Evolutionary conservation across 2,113 vertebrate genomes (phyloP), one percentile per base, ranked within the genome.

Genomic region (Gadus chalcogrammus): DNA sequence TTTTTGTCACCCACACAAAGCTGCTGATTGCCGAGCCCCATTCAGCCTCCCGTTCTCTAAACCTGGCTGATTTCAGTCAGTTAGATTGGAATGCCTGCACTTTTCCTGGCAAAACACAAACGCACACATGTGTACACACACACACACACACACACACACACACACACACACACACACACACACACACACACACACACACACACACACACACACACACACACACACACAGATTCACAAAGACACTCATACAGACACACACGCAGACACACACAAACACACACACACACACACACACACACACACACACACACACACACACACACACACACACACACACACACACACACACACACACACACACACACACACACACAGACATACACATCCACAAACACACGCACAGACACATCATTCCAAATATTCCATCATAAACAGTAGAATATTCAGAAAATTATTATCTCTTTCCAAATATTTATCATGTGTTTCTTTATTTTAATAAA

Each of bases 21-120:
- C 74, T 79, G 79, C 76, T 88, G 88, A 89, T 88, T 87, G 75
- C 71, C 1, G 53, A 77, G 65, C 64, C 73, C 74, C 70, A 80
- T 77, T 86, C 75, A 59, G 69, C 56, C 67, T 77, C 65, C 73
- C 16, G 38, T 71, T 84, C 71, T 72, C 71, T 82, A 81, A 84
- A 78, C 76, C 71, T 60, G 58, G 64, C 79, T 85, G 81, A 84
- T 88, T 88, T 83, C 72, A 73, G 35, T 72, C 62, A 69, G 61
- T 72, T 60, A 77, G 65, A 63, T 64, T 70, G 72, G 27, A 67
- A 38, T 9, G 27, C 82, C 61, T 70, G 65, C 69, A 68, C 64
- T 11, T 65, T 18, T n/a, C 11, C 35, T 65, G 11, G 55, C 6
- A 52, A 65, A 71, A 71, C 56, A 65, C 59, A 20, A 52, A 0